Base-by-base conservation (phyloP, 2,113 vertebrate genomes). In the Anhinga anhinga region DNA sequence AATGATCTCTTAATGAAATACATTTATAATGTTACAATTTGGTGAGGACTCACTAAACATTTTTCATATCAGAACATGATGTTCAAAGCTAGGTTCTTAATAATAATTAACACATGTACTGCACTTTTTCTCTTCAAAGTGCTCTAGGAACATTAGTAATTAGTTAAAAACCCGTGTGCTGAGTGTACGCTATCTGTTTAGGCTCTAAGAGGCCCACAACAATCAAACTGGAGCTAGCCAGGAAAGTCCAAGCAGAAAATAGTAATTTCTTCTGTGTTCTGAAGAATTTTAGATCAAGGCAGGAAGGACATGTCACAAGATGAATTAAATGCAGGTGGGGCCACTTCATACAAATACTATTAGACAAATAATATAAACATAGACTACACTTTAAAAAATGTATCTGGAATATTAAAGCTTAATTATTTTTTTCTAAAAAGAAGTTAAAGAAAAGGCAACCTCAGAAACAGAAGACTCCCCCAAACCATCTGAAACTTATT, bases 1-100 rank as follows among this genome's bases (percentile, higher is more conserved):
- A 96, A 95, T 96, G 86, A 95, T 93, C 90, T 94, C 94, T 95
- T 97, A 96, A 96, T 96, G 73, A 96, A 98, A 96, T 95, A 59
- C 82, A 90, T 91, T 97, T 98, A 96, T 97, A 91, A 97, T 88
- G 55, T 32, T 53, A 78, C n/a, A 16, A 79, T 90, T 90, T 97
- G 89, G 91, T 95, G 91, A 94, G 81, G 88, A 95, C 65, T 81
- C 61, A 59, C 32, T 92, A 80, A 91, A 92, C 88, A 94, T 97
- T 88, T 82, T 96, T 96, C 92, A 88, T 95, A 83, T 80, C 47
- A 93, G 85, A 95, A 95, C 91, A 95, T 2, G 10, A 94, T 94
- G 92, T 97, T 97, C 97, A 94, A 96, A 96, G 96, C 82, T 52
- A 94, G 88, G 92, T 87, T 94, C 92, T 96, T 95, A 95, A 93